Percentiles rank a stretch among this genome's conserved stretches.
phyloP scores from a whole-genome alignment of 2,113 vertebrate genomes.

The Oriolus oriolus region DNA sequence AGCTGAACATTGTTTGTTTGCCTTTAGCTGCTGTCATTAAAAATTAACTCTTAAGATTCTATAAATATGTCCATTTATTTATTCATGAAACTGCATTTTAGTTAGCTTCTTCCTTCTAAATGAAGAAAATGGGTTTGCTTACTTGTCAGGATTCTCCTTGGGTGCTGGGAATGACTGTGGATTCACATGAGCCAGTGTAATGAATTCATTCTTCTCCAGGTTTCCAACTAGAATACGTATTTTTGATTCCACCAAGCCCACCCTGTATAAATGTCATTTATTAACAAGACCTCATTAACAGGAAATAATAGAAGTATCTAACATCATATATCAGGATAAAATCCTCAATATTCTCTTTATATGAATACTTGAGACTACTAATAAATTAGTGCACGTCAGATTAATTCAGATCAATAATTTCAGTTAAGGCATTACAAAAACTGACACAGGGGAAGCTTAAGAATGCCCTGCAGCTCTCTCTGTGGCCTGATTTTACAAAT shows the following conservation, averaged over 20 bases:
- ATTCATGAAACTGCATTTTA: not conserved
- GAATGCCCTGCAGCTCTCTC: not conserved
- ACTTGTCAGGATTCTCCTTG: constrained; percentile 81
- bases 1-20: not conserved
- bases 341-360: not conserved
- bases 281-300: constrained; percentile 1
- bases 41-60: not conserved
- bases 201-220: constrained; percentile 86
- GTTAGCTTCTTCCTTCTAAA: not conserved
- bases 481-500: not conserved
- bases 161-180: constrained; percentile 83
- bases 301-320: not conserved
- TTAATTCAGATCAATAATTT: not conserved
- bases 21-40: not conserved
- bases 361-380: not conserved
- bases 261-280: constrained; percentile 70
- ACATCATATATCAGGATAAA: not conserved
- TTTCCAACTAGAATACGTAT: constrained; percentile 87
- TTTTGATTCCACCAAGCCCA: constrained; percentile 90
- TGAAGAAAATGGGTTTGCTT: constrained; percentile 41
- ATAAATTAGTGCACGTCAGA: not conserved
- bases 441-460: not conserved
- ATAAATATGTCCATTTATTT: not conserved
- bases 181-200: constrained; percentile 85
- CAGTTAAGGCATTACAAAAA: not conserved